Evolutionary conservation across 2,797 vertebrate genomes (phyloP).

Genomic region (Propithecus perrieri): DNA sequence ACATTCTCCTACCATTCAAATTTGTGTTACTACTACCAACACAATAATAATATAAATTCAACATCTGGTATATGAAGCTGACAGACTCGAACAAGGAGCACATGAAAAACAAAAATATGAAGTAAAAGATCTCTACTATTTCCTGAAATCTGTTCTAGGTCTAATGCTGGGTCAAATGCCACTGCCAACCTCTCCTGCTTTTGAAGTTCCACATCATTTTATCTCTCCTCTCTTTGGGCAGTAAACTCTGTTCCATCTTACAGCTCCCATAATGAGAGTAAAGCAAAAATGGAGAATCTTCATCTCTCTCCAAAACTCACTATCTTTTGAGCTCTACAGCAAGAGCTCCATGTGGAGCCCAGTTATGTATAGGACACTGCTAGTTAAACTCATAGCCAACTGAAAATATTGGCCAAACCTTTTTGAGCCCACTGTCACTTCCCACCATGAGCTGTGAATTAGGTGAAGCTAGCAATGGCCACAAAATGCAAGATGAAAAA

Average conservation of each 20-base stretch:
- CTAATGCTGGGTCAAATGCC: constrained; percentile 29
- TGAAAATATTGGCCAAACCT: neutral
- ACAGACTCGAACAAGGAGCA: constrained; percentile 49
- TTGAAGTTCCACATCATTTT: neutral
- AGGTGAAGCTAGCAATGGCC: neutral
- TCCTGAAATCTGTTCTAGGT: constrained; percentile 37
- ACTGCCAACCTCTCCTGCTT: constrained; percentile 33
- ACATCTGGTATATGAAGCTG: constrained; percentile 39
- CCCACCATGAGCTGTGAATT: neutral
- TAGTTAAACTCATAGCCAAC: neutral
- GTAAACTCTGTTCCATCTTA: neutral
- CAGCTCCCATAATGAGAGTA: neutral
- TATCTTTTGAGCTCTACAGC: neutral
- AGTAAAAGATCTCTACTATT: constrained; percentile 8
- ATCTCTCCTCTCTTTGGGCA: neutral
- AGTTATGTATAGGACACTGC: neutral
- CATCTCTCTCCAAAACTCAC: neutral
- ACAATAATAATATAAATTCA: constrained; percentile 33
- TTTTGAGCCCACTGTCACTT: neutral
- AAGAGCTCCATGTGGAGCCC: neutral
- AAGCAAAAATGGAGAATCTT: constrained; percentile 27
- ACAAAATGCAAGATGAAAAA: neutral
- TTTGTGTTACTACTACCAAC: constrained; percentile 52
- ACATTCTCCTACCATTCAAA: constrained; percentile 32
- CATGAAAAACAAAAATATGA: constrained; percentile 27